Evolutionary conservation across 2,888 invertebrate species (phyloP), one percentile per base, ranked within the genome.

Genomic region (Phlogophora meticulosa): DNA sequence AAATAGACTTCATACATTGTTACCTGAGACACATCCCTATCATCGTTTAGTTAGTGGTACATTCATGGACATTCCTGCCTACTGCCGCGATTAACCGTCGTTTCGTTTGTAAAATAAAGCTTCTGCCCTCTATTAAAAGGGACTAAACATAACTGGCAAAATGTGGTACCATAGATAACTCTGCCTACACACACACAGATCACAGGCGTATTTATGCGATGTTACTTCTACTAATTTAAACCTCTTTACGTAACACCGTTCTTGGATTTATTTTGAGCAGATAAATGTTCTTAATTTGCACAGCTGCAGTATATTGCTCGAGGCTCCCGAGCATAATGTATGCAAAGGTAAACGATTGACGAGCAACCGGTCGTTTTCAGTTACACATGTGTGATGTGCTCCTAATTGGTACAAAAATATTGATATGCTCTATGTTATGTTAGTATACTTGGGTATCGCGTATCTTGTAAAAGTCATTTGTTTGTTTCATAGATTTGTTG

Each of bases 261-360:
- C 62, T 59, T 40, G 70, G 58, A 77, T 83, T 82, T 82, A 82
- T 70, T 70, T 68, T 55, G 24, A 48, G 40, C 43, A 52, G 77
- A 62, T 79, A 68, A 81, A 68, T 65, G 66, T 10, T 55, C 45
- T 42, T 72, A 71, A 78, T 83, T 81, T 71, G 65, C 70, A 72
- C 70, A 78, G 72, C 68, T 83, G 70, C 57, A 59, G 17, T 53
- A 38, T 52, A 57, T 55, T 10, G 58, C 57, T 61, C n/a, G 55
- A 20, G 53, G 69, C 70, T 71, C 51, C 45, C 7, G 45, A 34
- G 38, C 46, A 15, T 67, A 69, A 67, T 62, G n/a, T 66, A 81
- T 61, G 51, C 48, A 52, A 48, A 51, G 46, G 63, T 51, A 63
- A 58, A 59, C 56, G 68, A 70, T 55, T 70, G 63, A 70, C 15